A percentile compares a stretch with the other conserved stretches of the same genome.
These are phyloP conservation scores for Pelobates cultripes DNA, from an alignment of 2,797 vertebrate genomes.

Conservation along the genomic window DNA sequence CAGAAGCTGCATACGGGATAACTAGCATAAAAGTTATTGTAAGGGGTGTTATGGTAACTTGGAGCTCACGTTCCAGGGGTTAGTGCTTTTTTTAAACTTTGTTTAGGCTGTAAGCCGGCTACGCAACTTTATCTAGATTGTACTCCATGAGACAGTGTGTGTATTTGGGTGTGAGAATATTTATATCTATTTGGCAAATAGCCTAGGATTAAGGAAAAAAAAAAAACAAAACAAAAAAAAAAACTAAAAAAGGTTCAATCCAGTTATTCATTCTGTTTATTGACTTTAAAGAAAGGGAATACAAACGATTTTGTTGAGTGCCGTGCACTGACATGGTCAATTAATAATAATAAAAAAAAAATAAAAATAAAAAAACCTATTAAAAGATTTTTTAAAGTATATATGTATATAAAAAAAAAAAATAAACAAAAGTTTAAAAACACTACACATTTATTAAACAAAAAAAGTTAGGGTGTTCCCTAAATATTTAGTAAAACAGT, in stretches of 20 bases:
- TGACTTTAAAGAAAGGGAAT: constrained; percentile 78
- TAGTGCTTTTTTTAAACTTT: too few relatives aligned
- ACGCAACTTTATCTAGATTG: too few relatives aligned
- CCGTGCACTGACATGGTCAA: constrained; percentile 72
- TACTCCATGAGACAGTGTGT: too few relatives aligned
- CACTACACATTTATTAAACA: constrained; percentile 78
- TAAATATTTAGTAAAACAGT: constrained; percentile 81
- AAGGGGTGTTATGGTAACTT: too few relatives aligned
- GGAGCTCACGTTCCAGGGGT: too few relatives aligned
- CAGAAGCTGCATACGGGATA: too few relatives aligned
- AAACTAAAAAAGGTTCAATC: constrained; percentile 58
- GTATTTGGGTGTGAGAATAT: too few relatives aligned
- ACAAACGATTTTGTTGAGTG: constrained; percentile 78
- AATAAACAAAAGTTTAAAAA: constrained; percentile 69
- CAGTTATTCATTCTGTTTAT: constrained; percentile 80
- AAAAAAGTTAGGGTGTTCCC: constrained; percentile 68
- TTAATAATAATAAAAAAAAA: not conserved
- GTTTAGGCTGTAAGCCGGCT: too few relatives aligned
- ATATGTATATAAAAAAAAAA: not conserved
- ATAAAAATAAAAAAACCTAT: constrained; percentile 66
- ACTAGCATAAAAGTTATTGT: too few relatives aligned
- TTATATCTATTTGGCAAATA: too few relatives aligned
- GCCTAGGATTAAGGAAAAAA: too few relatives aligned
- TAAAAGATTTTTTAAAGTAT: constrained; percentile 64
- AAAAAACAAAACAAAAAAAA: not conserved